A percentile compares a stretch with the other conserved stretches of the same genome.
Evolutionary conservation across 2,113 vertebrate species (phyloP).

Genomic region (Hipposideros armiger): DNA sequence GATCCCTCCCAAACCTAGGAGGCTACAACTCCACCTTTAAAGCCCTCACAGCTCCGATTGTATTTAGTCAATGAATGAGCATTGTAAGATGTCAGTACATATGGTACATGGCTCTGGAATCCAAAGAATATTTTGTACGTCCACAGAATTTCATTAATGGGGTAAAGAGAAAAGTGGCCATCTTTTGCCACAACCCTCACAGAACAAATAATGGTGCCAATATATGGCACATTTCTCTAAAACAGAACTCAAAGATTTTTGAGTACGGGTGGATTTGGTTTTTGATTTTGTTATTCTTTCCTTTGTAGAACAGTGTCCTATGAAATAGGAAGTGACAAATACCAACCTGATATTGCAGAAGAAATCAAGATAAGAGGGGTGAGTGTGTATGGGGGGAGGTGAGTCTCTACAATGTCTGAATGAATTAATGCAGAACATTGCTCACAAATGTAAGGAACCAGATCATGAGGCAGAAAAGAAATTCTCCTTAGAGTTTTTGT

Average conservation of each 20-base stretch:
- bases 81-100: not conserved
- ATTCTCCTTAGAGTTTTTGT: constrained; percentile 11
- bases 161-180: not conserved
- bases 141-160: not conserved
- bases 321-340: not conserved
- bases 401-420: not conserved
- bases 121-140: not conserved
- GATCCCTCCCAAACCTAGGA: not conserved
- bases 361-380: not conserved
- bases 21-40: not conserved
- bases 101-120: not conserved
- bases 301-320: not conserved
- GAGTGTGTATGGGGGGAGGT: not conserved
- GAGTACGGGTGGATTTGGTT: not conserved
- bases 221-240: not conserved
- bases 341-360: not conserved
- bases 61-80: not conserved
- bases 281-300: not conserved
- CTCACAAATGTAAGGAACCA: not conserved
- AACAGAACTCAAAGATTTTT: not conserved
- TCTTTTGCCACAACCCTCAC: not conserved
- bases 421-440: not conserved
- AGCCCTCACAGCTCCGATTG: not conserved
- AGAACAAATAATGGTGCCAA: not conserved
- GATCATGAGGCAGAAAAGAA: not conserved